Conservation (phyloP, 2,113 vertebrate genomes). For the Oreochromis spilurus region DNA sequence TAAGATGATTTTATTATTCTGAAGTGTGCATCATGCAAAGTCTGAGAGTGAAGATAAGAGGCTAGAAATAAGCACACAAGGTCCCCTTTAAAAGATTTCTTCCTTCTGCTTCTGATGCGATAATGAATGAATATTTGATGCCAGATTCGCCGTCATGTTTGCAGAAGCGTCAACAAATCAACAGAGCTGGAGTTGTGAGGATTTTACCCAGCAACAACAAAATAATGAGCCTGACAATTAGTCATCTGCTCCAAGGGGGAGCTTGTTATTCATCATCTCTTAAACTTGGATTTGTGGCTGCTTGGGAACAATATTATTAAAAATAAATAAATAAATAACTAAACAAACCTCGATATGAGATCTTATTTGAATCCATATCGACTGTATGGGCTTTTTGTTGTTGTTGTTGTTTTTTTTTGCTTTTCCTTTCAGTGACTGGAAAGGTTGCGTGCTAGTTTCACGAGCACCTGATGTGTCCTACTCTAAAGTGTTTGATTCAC, state of each 20-base stretch:
- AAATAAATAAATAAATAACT: neutral
- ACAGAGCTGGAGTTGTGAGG: neutral
- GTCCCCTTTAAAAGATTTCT: neutral
- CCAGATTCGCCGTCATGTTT: neutral
- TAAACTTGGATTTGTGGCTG: neutral
- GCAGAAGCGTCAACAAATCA: neutral
- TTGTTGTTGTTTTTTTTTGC: neutral
- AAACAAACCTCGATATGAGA: neutral
- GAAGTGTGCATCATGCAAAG: neutral
- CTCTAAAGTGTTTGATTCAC: slow-evolving; percentile 37
- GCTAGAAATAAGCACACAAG: neutral
- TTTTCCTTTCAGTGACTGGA: neutral
- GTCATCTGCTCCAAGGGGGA: neutral
- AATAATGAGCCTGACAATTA: slow-evolving; percentile 24
- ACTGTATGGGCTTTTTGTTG: neutral
- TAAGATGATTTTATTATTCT: neutral
- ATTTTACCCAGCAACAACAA: neutral
- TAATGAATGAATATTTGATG: neutral
- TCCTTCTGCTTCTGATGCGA: neutral
- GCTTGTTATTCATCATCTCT: slow-evolving; percentile 5
- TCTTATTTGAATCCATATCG: neutral
- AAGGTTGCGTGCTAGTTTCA: neutral
- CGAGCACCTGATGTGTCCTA: neutral
- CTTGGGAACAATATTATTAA: neutral
- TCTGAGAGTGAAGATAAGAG: neutral